Conservation (phyloP, 2,888 invertebrate species). For the Embidobia sp. region DNA sequence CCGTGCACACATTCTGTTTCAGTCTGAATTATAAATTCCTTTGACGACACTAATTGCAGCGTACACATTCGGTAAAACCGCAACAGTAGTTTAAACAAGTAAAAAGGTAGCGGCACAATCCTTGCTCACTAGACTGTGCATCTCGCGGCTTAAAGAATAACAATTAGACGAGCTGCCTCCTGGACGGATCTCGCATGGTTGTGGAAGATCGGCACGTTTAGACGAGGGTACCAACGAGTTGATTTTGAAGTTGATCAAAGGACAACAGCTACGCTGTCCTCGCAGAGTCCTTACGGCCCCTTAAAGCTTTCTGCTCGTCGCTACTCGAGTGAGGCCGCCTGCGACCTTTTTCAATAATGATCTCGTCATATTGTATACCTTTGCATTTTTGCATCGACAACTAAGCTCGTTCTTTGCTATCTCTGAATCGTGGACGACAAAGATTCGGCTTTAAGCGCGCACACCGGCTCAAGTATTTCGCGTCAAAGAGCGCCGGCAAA, state of each 20-base stretch:
- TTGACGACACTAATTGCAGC: constrained; percentile 10
- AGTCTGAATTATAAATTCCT: constrained; percentile 16
- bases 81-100: background rate
- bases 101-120: constrained; percentile 4
- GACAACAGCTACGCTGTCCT: constrained; percentile 69
- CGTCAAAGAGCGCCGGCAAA: constrained; percentile 30
- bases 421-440: constrained; percentile 53
- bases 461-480: constrained; percentile 33
- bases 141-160: constrained; percentile 66
- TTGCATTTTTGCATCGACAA: constrained; percentile 78
- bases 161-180: constrained; percentile 74
- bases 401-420: constrained; percentile 70
- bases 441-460: constrained; percentile 31
- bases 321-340: constrained; percentile 73
- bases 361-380: constrained; percentile 77
- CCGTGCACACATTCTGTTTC: too few species aligned
- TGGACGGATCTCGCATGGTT: constrained; percentile 75
- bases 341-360: constrained; percentile 78
- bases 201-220: constrained; percentile 78
- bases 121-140: constrained; percentile 61
- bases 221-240: constrained; percentile 75
- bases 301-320: constrained; percentile 72
- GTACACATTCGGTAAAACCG: constrained; percentile 1
- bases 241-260: constrained; percentile 76
- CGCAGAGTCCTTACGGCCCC: constrained; percentile 74